These are phyloP conservation scores for Habropoda laboriosa DNA, from an alignment of 1,140 invertebrate genomes.

Conservation along the genomic window DNA sequence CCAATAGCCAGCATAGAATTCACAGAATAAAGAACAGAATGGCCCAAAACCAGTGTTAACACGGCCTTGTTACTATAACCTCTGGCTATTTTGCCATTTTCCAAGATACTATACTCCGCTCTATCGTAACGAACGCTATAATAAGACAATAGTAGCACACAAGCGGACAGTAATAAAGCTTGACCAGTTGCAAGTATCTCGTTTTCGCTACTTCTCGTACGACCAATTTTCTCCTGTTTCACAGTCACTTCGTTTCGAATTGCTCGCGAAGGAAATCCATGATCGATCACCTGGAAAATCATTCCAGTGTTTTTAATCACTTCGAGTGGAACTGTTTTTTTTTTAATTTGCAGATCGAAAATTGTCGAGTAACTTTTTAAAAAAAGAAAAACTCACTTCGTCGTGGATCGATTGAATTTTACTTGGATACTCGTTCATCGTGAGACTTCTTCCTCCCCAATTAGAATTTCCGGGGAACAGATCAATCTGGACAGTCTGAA, in stretches of 20 bases:
- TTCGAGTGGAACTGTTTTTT: neutral
- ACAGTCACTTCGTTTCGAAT: neutral
- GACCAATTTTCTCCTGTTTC: slow-evolving; percentile 13
- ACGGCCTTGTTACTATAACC: slow-evolving; percentile 62
- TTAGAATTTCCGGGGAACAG: neutral
- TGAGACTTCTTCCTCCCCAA: neutral
- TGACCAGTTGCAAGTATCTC: slow-evolving; percentile 59
- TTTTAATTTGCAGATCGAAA: neutral
- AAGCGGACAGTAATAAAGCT: slow-evolving; percentile 56
- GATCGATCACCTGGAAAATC: slow-evolving; percentile 24
- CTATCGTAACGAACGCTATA: slow-evolving; percentile 59
- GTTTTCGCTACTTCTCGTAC: slow-evolving; percentile 25
- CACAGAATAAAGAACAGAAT: slow-evolving; percentile 60
- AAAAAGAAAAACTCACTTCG: neutral
- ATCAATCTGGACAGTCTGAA: neutral
- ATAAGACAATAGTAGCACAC: slow-evolving; percentile 65
- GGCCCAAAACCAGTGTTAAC: slow-evolving; percentile 66
- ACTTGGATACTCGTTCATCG: neutral
- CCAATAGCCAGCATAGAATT: slow-evolving; percentile 48
- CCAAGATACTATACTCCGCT: slow-evolving; percentile 66
- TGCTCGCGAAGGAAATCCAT: neutral
- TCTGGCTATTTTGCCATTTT: slow-evolving; percentile 61
- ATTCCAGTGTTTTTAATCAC: neutral
- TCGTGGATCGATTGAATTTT: slow-evolving; percentile 15
- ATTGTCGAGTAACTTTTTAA: neutral